Percentiles rank a stretch among this genome's conserved stretches.
Evolutionary conservation across 1,140 invertebrate species (phyloP).

Genomic region (Plectus sambesii): DNA sequence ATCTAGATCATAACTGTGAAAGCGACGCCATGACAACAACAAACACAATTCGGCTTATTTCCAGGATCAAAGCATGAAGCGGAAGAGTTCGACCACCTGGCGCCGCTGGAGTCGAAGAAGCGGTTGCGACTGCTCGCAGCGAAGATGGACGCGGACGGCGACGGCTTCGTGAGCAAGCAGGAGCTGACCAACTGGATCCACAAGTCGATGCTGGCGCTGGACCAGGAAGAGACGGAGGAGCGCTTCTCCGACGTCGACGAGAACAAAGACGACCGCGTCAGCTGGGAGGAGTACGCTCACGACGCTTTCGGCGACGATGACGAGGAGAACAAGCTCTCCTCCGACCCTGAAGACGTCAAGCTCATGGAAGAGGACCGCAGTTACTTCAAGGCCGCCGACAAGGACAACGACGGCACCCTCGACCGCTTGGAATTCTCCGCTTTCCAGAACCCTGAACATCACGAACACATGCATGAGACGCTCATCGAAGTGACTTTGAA

Average conservation of each 20-base stretch:
- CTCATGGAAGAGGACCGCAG: slow-evolving; percentile 62
- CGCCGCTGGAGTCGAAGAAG: slow-evolving; percentile 71
- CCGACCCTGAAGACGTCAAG: slow-evolving; percentile 32
- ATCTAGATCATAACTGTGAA: too few species aligned
- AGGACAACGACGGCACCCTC: slow-evolving; percentile 66
- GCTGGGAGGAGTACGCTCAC: slow-evolving; percentile 74
- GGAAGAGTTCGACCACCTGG: slow-evolving; percentile 78
- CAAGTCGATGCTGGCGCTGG: slow-evolving; percentile 62
- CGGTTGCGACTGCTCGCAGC: slow-evolving; percentile 64
- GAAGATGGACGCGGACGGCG: slow-evolving; percentile 74
- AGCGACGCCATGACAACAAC: too few species aligned
- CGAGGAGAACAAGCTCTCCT: slow-evolving; percentile 22
- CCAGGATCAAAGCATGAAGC: slow-evolving; percentile 77
- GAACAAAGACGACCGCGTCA: slow-evolving; percentile 61
- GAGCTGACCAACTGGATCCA: slow-evolving; percentile 86
- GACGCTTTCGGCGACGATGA: slow-evolving; percentile 66
- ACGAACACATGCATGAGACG: slow-evolving; percentile 69
- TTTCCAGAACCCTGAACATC: slow-evolving; percentile 87
- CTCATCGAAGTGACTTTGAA: slow-evolving; percentile 69
- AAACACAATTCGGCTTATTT: slow-evolving; percentile 35
- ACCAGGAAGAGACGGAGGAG: slow-evolving; percentile 73
- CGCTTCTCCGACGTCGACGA: slow-evolving; percentile 71
- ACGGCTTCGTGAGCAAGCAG: slow-evolving; percentile 63
- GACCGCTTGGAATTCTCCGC: slow-evolving; percentile 68
- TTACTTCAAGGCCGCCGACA: slow-evolving; percentile 74